These are phyloP conservation scores for Lasioglossum vierecki DNA, from an alignment of 2,888 invertebrate genomes.

Conservation along the genomic window DNA sequence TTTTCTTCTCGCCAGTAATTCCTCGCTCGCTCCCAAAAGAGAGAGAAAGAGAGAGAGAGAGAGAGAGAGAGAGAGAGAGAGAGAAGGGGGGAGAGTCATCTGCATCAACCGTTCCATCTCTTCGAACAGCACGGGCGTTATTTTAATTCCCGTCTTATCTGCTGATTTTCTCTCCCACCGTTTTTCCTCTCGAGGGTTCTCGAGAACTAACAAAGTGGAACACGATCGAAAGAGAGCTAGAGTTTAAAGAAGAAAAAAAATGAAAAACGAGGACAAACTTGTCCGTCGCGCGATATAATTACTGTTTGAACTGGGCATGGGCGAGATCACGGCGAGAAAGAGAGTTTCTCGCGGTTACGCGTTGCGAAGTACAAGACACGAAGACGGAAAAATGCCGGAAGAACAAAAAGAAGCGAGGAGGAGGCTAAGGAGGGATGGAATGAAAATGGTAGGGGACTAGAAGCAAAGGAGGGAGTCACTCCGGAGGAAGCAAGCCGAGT, in stretches of 20 bases:
- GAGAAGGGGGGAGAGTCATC: neutral
- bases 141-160: conserved; percentile 44
- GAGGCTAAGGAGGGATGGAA: conserved; percentile 69
- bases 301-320: conserved; percentile 35
- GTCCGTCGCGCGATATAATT: conserved; percentile 50
- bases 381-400: conserved; percentile 57
- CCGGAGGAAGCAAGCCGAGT: conserved; percentile 77
- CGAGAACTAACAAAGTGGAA: conserved; percentile 18
- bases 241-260: neutral
- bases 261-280: neutral
- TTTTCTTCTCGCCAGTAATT: conserved; percentile 29
- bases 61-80: neutral
- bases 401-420: conserved; percentile 63
- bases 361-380: conserved; percentile 57
- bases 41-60: neutral
- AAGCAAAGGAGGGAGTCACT: conserved; percentile 72
- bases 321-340: conserved; percentile 17
- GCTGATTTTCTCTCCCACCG: conserved; percentile 9
- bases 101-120: conserved; percentile 7
- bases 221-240: neutral
- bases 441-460: conserved; percentile 75
- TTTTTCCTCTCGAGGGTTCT: conserved; percentile 6
- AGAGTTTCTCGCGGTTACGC: conserved; percentile 61
- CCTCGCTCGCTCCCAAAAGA: neutral
- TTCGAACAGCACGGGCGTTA: neutral